phyloP scores from a whole-genome alignment of 2,888 invertebrate species.

The Cyrtodaria siliqua region DNA sequence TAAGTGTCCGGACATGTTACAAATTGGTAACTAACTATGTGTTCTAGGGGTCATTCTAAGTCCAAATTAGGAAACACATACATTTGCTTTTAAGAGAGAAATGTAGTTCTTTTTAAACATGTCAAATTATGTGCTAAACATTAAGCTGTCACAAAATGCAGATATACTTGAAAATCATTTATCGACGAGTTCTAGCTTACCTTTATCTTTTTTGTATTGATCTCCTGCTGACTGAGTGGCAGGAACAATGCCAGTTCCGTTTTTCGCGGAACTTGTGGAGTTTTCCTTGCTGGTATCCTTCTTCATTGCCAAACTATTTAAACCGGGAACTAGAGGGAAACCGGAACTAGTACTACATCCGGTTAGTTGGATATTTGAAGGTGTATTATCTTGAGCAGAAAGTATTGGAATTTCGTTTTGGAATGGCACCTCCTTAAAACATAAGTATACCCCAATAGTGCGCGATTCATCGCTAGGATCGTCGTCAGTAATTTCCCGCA shows the following conservation, averaged over 20 bases:
- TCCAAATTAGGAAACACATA: too few relatives aligned
- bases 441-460: constrained; percentile 7
- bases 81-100: too few relatives aligned
- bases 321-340: not conserved
- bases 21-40: too few relatives aligned
- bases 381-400: constrained; percentile 8
- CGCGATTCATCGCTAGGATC: not conserved
- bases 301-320: constrained; percentile 16
- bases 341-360: constrained; percentile 15
- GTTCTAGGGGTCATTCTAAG: too few relatives aligned
- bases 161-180: too few relatives aligned
- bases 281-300: constrained; percentile 3
- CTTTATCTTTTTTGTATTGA: not conserved
- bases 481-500: constrained; percentile 24
- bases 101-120: too few relatives aligned
- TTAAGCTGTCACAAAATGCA: too few relatives aligned
- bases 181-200: too few relatives aligned
- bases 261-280: constrained; percentile 1
- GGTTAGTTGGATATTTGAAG: constrained; percentile 3
- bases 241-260: constrained; percentile 10
- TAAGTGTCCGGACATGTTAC: too few relatives aligned
- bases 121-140: too few relatives aligned
- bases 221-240: constrained; percentile 8
- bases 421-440: constrained; percentile 17
- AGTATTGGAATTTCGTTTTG: constrained; percentile 5